A percentile compares a stretch with the other conserved stretches of the same genome.
These are phyloP conservation scores for Styela clava DNA, from an alignment of 23 tunicate genomes.

Conservation along the genomic window DNA sequence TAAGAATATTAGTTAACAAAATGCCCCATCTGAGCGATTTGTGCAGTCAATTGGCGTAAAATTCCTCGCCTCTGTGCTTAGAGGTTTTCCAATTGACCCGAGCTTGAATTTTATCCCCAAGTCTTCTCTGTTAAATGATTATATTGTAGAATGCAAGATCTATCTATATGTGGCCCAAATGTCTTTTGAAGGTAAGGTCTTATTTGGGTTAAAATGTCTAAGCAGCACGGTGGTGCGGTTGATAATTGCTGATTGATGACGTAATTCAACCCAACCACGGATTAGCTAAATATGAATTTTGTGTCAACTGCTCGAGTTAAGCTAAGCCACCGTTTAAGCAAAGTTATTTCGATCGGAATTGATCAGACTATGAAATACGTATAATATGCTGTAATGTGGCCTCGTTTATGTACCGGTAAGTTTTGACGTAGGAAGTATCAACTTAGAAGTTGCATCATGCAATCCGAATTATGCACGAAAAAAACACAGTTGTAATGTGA, in stretches of 20 bases:
- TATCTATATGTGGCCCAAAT: neutral
- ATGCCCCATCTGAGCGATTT: neutral
- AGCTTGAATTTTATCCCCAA: neutral
- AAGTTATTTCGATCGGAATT: no score
- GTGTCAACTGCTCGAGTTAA: neutral
- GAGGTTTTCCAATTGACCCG: neutral
- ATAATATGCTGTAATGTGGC: no score
- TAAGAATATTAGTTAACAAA: no score
- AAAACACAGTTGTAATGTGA: no score
- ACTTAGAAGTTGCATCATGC: no score
- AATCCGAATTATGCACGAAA: no score
- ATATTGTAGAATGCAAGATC: neutral
- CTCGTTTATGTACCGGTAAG: no score
- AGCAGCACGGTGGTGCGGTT: neutral
- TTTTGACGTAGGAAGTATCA: no score
- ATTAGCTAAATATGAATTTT: neutral
- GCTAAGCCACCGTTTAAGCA: neutral
- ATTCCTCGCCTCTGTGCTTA: neutral
- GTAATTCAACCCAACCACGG: neutral
- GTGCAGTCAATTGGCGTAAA: neutral
- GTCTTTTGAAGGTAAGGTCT: no score
- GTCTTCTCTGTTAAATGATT: neutral
- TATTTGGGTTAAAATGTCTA: neutral
- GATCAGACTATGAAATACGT: no score
- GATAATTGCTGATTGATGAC: neutral